These are phyloP conservation scores for Heliconius ismenius DNA, from an alignment of 2,888 invertebrate genomes.

Conservation along the genomic window DNA sequence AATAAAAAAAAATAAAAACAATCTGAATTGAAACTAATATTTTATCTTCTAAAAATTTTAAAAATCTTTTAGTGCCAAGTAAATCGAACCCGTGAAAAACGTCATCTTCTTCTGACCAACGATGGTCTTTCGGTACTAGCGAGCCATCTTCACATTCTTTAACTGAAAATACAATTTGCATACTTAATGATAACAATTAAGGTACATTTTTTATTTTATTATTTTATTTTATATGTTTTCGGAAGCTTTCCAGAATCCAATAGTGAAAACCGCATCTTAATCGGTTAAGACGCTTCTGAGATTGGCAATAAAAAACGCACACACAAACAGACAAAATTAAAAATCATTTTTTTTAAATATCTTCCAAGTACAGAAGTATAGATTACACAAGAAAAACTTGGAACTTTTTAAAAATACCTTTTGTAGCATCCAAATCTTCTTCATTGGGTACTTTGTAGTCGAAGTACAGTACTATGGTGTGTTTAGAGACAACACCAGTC, in stretches of 20 bases:
- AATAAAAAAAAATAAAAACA: too few species aligned
- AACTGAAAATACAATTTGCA: slow-evolving; percentile 35
- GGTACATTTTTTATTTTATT: not conserved
- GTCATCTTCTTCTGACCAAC: slow-evolving; percentile 39
- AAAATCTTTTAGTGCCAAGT: not conserved
- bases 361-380: too few species aligned
- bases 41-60: too few species aligned
- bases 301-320: too few species aligned
- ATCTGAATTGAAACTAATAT: too few species aligned
- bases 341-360: too few species aligned
- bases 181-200: not conserved
- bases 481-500: slow-evolving; percentile 29
- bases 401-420: slow-evolving; percentile 32
- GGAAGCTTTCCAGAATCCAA: too few species aligned
- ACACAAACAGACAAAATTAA: too few species aligned
- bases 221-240: not conserved
- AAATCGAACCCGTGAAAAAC: slow-evolving; percentile 46
- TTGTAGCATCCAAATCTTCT: slow-evolving; percentile 43
- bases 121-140: slow-evolving; percentile 28
- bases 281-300: too few species aligned
- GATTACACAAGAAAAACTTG: not conserved
- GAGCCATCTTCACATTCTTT: slow-evolving; percentile 34
- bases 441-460: slow-evolving; percentile 39
- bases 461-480: slow-evolving; percentile 48
- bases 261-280: too few species aligned